These are phyloP conservation scores for Eupithecia subfuscata DNA, from an alignment of 2,888 invertebrate species.

Conservation along the genomic window DNA sequence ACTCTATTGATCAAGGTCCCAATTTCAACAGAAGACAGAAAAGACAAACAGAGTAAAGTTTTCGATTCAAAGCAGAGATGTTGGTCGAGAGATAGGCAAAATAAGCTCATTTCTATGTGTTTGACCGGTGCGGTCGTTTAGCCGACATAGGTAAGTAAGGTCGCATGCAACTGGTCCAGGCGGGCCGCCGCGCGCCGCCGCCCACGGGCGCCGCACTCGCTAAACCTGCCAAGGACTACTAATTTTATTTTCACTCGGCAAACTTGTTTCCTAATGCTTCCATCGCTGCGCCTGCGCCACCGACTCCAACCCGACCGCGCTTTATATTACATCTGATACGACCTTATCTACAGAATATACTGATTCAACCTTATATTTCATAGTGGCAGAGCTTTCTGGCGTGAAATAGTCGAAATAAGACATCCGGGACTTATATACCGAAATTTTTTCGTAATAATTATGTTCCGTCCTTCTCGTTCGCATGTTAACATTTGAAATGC, in stretches of 20 bases:
- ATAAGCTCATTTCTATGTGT: conserved; percentile 13
- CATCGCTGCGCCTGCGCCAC: conserved; percentile 54
- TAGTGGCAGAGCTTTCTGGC: neutral
- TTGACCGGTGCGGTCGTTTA: conserved; percentile 26
- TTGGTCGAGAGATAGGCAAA: neutral
- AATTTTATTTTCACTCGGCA: conserved; percentile 72
- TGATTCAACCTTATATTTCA: neutral
- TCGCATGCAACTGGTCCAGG: conserved; percentile 36
- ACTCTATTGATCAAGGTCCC: neutral
- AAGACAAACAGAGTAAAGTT: neutral
- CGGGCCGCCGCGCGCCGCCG: conserved; percentile 49
- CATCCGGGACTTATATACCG: neutral
- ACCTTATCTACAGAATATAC: conserved; percentile 9
- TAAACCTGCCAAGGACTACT: conserved; percentile 70
- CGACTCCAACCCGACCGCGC: conserved; percentile 31
- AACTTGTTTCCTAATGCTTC: conserved; percentile 71
- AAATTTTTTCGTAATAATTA: neutral
- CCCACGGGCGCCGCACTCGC: conserved; percentile 64
- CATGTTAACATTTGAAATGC: neutral
- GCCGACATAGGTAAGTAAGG: conserved; percentile 20
- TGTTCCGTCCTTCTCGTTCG: too few relatives aligned
- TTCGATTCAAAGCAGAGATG: neutral
- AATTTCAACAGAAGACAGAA: neutral
- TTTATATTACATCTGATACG: conserved; percentile 36
- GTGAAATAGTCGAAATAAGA: neutral